phyloP scores from a whole-genome alignment of 2,113 vertebrate species.

The Ictalurus punctatus region DNA sequence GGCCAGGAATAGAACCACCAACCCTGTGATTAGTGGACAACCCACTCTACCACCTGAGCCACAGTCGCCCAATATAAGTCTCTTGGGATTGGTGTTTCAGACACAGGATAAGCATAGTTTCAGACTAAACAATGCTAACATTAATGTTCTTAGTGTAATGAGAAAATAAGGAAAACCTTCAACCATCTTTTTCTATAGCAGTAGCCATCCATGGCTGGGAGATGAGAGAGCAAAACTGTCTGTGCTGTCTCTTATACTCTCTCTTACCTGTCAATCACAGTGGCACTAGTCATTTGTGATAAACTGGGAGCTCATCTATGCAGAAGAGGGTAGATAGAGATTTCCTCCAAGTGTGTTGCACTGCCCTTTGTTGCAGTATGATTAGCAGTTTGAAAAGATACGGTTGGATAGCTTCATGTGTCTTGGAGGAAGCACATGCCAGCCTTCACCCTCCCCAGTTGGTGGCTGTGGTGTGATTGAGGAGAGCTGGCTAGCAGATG shows the following conservation, averaged over 20 bases:
- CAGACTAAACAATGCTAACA: background rate
- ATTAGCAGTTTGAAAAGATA: background rate
- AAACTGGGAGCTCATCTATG: background rate
- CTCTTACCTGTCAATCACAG: background rate
- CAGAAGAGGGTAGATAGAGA: background rate
- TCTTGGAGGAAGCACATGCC: no score
- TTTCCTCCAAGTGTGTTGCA: background rate
- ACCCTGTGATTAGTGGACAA: no score
- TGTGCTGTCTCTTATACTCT: background rate
- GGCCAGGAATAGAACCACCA: no score
- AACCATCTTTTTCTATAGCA: background rate
- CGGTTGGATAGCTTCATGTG: background rate
- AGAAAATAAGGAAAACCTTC: background rate
- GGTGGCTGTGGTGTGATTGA: background rate
- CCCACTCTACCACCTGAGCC: no score
- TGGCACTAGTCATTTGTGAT: background rate
- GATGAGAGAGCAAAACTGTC: background rate
- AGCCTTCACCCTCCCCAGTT: no score
- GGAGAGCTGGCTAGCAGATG: background rate
- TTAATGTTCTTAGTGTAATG: background rate
- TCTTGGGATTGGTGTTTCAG: background rate
- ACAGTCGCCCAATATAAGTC: background rate
- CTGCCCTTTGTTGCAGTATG: background rate
- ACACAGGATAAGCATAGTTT: background rate
- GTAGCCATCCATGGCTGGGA: background rate